phyloP scores from a whole-genome alignment of 1,140 invertebrate species.

The Drosophila novamexicana region DNA sequence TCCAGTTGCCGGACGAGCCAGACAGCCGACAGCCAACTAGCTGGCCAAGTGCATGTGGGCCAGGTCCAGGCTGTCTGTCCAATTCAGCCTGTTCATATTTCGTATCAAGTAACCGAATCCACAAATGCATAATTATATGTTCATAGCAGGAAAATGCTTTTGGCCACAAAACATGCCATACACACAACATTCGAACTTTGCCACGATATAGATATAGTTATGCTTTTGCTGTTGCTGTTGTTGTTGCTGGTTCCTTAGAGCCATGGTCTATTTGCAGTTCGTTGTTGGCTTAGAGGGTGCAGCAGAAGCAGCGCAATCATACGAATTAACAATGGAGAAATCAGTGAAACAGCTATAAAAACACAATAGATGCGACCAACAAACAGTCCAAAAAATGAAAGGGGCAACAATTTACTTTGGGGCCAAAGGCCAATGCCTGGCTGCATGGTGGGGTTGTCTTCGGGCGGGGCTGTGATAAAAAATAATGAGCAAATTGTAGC shows the following conservation, averaged over 20 bases:
- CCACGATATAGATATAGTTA: conserved; percentile 15
- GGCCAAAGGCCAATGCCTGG: conserved; percentile 61
- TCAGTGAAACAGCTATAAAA: conserved; percentile 67
- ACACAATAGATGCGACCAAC: conserved; percentile 50
- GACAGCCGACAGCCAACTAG: neutral
- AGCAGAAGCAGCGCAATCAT: conserved; percentile 50
- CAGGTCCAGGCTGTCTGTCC: neutral
- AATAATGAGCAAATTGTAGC: conserved; percentile 80
- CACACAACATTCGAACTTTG: conserved; percentile 47
- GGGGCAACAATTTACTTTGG: conserved; percentile 73
- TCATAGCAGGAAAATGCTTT: conserved; percentile 45
- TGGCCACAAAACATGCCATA: conserved; percentile 41
- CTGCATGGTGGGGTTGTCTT: conserved; percentile 16
- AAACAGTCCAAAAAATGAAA: conserved; percentile 42
- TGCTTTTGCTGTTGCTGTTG: conserved; percentile 8
- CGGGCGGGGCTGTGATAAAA: conserved; percentile 63
- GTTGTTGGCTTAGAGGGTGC: conserved; percentile 49
- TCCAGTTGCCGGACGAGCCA: conserved; percentile 22
- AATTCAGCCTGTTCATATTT: conserved; percentile 17
- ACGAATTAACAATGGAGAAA: conserved; percentile 76
- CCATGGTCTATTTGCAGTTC: conserved; percentile 53
- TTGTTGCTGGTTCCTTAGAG: conserved; percentile 12
- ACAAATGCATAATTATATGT: conserved; percentile 70
- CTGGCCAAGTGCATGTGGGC: conserved; percentile 16
- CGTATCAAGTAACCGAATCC: conserved; percentile 36